phyloP scores from a whole-genome alignment of 2,113 vertebrate genomes.

The Malurus cyaneus region DNA sequence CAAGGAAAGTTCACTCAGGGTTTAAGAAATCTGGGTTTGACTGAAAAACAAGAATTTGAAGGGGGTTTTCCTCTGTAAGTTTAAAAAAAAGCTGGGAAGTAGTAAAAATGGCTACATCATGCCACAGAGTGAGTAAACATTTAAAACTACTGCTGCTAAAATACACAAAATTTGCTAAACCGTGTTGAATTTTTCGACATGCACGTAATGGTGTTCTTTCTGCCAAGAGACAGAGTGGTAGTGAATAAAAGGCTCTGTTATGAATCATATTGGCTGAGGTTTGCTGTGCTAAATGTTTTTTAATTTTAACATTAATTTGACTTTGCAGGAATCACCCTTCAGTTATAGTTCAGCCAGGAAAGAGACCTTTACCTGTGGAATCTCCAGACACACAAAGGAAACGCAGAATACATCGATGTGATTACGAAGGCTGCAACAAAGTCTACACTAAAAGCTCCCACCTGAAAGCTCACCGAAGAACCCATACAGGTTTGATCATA shows the following conservation, averaged over 20 bases:
- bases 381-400: conserved; percentile 93
- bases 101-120: not conserved
- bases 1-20: not conserved
- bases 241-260: not conserved
- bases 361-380: conserved; percentile 88
- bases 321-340: conserved; percentile 86
- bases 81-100: not conserved
- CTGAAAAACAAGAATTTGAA: not conserved
- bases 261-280: not conserved
- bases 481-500: conserved; percentile 86
- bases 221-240: conserved; percentile 28
- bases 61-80: not conserved
- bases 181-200: conserved; percentile 42
- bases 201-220: conserved; percentile 1
- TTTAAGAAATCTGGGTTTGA: not conserved
- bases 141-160: conserved; percentile 10
- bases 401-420: conserved; percentile 92
- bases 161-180: conserved; percentile 4
- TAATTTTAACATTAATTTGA: not conserved
- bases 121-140: not conserved
- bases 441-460: conserved; percentile 99
- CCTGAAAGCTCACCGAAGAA: conserved; percentile 95
- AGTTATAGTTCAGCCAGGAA: conserved; percentile 88
- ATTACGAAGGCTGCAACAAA: conserved; percentile 95
- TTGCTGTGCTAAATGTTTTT: conserved; percentile 1